Conservation (phyloP, 2,888 invertebrate genomes). For the Brachyopa scutellaris region DNA sequence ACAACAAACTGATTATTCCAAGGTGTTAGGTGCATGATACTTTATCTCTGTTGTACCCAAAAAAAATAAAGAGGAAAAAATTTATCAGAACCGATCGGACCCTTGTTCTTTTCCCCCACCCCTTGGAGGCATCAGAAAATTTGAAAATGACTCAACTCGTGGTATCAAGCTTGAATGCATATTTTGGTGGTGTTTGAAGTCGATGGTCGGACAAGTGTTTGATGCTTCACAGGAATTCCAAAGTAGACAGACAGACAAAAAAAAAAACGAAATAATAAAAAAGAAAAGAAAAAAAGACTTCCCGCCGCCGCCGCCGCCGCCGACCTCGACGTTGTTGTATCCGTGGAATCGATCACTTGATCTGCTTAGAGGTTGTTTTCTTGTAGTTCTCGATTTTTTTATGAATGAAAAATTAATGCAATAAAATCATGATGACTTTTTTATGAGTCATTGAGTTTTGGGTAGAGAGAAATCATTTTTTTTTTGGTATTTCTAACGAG, state of each 20-base stretch:
- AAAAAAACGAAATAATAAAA: not conserved
- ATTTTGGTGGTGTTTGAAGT: conserved; percentile 50
- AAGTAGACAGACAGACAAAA: conserved; percentile 1
- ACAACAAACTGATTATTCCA: conserved; percentile 59
- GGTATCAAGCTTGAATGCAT: conserved; percentile 36
- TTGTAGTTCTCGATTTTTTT: conserved; percentile 45
- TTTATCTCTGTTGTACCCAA: conserved; percentile 48
- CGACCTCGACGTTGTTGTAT: not conserved
- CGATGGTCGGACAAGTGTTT: conserved; percentile 71
- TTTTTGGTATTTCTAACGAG: conserved; percentile 18
- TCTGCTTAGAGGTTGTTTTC: conserved; percentile 19
- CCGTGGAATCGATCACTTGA: conserved; percentile 50
- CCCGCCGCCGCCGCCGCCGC: conserved; percentile 5
- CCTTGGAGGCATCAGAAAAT: conserved; percentile 11
- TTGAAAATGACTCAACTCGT: conserved; percentile 8
- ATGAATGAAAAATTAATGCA: conserved; percentile 68
- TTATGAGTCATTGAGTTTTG: conserved; percentile 59
- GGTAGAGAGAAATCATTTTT: conserved; percentile 2
- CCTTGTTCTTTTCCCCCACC: conserved; percentile 39
- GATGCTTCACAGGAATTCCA: conserved; percentile 58
- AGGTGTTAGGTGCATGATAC: conserved; percentile 68
- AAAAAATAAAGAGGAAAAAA: conserved; percentile 1
- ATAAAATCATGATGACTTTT: conserved; percentile 65
- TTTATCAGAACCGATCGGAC: conserved; percentile 58
- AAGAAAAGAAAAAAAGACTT: conserved; percentile 26